Base-by-base conservation (phyloP, 2,113 vertebrate species). In the Ophiodon elongatus region DNA sequence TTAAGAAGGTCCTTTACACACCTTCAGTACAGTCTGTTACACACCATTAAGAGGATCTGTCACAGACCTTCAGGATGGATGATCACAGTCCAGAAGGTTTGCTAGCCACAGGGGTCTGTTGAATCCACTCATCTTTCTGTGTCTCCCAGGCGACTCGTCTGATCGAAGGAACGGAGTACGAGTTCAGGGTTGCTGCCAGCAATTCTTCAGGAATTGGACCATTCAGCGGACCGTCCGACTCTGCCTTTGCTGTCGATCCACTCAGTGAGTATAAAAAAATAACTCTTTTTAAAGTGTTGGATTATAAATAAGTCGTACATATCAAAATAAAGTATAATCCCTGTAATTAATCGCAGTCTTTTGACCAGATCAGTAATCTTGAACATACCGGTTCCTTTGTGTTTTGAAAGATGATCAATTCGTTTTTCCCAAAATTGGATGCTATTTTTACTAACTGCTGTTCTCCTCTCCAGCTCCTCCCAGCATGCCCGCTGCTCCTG, bases 191-290 rank as follows among this genome's bases (percentile, higher is more conserved):
- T 15, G 98, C 98, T 94, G 98, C 98, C 86, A 91, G 92, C 91
- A 99, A 99, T 76, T 95, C 96, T 82, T 96, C 97, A 92, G 98
- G 98, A 94, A 94, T 95, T 60, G 98, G 98, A 23, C 98, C 98
- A 52, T 98, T 98, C 62, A 99, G 98, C 91, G 96, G 95, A 82
- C 97, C 98, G 19, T 99, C 98, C 47, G 97, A 99, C 85, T 97
- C 97, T 45, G 96, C 95, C 68, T 86, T 97, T 65, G 98, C 98
- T 85, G 95, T 95, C n/a, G 97, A 99, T 85, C 97, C 97, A 9
- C 91, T 98, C 84, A 97, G 98, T 99, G 95, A 99, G 98, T 96
- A 37, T 52, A 63, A 67, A n/a, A 19, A 7, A 19, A 2, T 33
- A 45, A 21, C 5, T 27, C 73, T 15, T 57, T 35, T 68, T 37